Base-by-base conservation (phyloP, 2,797 vertebrate species). In the Allobates femoralis region DNA sequence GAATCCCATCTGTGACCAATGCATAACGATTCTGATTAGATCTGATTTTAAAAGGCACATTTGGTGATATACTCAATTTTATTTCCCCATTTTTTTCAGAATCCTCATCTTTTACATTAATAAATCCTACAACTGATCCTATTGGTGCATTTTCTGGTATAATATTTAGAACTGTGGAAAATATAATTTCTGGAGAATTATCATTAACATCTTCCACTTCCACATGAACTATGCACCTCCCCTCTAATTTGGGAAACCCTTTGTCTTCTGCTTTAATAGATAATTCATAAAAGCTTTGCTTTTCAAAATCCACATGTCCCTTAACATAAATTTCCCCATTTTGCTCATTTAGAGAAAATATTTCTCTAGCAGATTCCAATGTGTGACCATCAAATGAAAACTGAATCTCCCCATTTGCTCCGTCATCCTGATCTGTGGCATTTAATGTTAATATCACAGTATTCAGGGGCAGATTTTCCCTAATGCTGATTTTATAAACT, bases 181-280 rank as follows among this genome's bases (percentile, higher is more conserved):
- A 89, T 0, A 96, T 94, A 81, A 99, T 95, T 19, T 98, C 96
- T 0, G 98, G 98, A 8, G 93, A 91, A 16, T 99, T 98, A 92
- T 99, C 98, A 53, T 99, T 99, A 86, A 93, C 93, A 62, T 99
- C 98, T 26, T 93, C 92, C 69, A 99, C 91, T 85, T 97, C 95
- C 51, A 99, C 94, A 75, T 96, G 96, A 89, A 99, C 94, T 86
- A 96, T 95, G 53, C 98, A 99, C 16, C 97, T 96, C 28, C 96
- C 97, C 90, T 99, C 97, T 96, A 99, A 96, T 81, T 97, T 96
- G 0, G 97, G 96, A 69, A 95, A 94, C 4, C 98, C 98, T 2
- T 95, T 94, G 0, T 99, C 98, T 51, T 95, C 94, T 84, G 96
- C 97, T 93, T 96, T 95, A 8, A 85, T 51, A 28, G 50, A 85